Percentiles rank a stretch among this genome's conserved stretches.
Evolutionary conservation across 2,797 vertebrate genomes (phyloP).

Genomic region (Sebastes iracundus): DNA sequence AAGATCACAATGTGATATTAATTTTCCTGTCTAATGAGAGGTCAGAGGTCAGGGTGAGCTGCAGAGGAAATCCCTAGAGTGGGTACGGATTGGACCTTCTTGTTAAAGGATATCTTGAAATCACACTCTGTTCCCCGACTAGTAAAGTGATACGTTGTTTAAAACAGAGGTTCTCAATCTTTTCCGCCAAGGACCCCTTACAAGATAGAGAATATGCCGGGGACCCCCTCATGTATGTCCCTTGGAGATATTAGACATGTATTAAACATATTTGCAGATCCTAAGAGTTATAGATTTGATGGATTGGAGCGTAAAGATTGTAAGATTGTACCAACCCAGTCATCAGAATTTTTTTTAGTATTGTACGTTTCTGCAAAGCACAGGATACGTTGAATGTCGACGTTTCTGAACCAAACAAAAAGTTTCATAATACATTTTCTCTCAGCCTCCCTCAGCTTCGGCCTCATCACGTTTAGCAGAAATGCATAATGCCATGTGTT

Average conservation of each 20-base stretch:
- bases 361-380: too few species aligned
- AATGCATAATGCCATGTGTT: not conserved
- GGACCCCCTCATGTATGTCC: too few species aligned
- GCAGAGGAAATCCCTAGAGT: not conserved
- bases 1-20: not conserved
- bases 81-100: not conserved
- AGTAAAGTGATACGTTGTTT: not conserved
- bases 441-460: not conserved
- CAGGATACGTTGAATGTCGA: too few species aligned
- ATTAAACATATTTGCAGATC: too few species aligned
- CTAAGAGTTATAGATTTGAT: too few species aligned
- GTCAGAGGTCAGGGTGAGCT: not conserved
- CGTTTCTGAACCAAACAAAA: too few species aligned
- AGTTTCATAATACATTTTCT: not conserved
- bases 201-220: too few species aligned
- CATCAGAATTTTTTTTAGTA: too few species aligned
- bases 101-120: not conserved
- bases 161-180: not conserved
- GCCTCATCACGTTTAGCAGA: not conserved
- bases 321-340: too few species aligned
- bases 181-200: not conserved
- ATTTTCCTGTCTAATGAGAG: not conserved
- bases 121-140: not conserved
- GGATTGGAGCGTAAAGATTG: too few species aligned
- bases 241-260: too few species aligned